A percentile compares a stretch with the other conserved stretches of the same genome.
Conservation (phyloP, 2,888 invertebrate genomes). For the Amiota communis region DNA sequence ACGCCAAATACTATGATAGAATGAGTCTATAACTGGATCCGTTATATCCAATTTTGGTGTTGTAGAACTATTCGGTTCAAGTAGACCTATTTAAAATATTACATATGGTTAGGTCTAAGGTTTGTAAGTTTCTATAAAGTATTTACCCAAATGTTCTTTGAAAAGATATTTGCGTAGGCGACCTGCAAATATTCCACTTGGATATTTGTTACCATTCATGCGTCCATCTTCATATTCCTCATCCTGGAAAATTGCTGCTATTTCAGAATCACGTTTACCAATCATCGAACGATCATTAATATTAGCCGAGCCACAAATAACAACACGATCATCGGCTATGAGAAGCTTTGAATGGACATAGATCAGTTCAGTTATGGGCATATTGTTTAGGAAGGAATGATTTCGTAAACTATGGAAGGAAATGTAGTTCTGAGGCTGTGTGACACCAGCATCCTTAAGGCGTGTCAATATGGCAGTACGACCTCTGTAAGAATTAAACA, state of each 20-base stretch:
- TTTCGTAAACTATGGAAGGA: slow-evolving; percentile 92
- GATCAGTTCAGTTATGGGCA: slow-evolving; percentile 91
- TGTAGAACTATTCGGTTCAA: slow-evolving; percentile 73
- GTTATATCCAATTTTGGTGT: slow-evolving; percentile 77
- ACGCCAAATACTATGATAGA: slow-evolving; percentile 90
- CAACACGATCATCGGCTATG: slow-evolving; percentile 91
- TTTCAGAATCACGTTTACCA: slow-evolving; percentile 95
- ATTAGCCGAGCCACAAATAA: slow-evolving; percentile 98
- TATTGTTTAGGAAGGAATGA: slow-evolving; percentile 84
- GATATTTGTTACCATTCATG: slow-evolving; percentile 87
- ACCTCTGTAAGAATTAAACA: slow-evolving; percentile 77
- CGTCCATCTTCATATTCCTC: slow-evolving; percentile 84
- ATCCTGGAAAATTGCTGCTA: slow-evolving; percentile 91
- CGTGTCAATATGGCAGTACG: slow-evolving; percentile 87
- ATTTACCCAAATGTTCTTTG: slow-evolving; percentile 90
- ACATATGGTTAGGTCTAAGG: background rate
- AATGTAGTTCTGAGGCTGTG: slow-evolving; percentile 88
- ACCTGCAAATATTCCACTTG: slow-evolving; percentile 90
- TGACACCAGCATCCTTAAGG: slow-evolving; percentile 83
- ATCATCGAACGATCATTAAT: slow-evolving; percentile 97
- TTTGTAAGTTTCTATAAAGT: background rate
- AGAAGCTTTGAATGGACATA: slow-evolving; percentile 98
- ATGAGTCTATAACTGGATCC: slow-evolving; percentile 86
- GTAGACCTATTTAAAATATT: slow-evolving; percentile 65
- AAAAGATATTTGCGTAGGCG: slow-evolving; percentile 89